Base-by-base conservation (phyloP, 2,113 vertebrate species). In the Montifringilla adamsi region DNA sequence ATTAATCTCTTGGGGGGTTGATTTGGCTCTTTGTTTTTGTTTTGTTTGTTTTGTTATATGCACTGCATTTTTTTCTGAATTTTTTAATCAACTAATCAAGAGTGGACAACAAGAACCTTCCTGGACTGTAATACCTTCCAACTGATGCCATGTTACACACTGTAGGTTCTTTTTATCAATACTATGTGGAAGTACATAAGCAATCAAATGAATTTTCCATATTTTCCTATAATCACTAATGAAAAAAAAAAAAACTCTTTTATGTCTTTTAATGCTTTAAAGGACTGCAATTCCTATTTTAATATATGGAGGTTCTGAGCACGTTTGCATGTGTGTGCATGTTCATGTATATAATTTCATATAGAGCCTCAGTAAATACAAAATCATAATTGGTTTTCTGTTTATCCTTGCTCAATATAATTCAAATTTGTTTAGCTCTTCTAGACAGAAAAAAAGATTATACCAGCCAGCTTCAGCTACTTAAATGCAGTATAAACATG, bases 21-120 rank as follows among this genome's bases (percentile, higher is more conserved):
- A 22, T 23, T 74, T 56, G 7, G 19, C 1, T 47, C 11, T 55
- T 83, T 55, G 27, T 2, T 26, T 22, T 53, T n/a, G 11, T 28
- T 16, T 46, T 49, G 20, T 14, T 59, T n/a, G 4, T 30, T 53
- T 59, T 31, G 24, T 46, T 49, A 4, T 14, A 39, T 39, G 10
- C 3, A 4, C 1, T 15, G 1, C 2, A 2, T 7, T 74, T 49
- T 70, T 27, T 60, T 56, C n/a, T 9, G 27, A 23, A 11, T 46
- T 55, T 84, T 74, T 74, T 2, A 26, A 27, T 30, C 7, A 39
- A 4, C 44, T 55, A 82, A 41, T 59, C 14, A 81, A 84, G 21
- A 55, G 13, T 17, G 5, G 24, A 43, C 58, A 76, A 59, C 7
- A 21, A 27, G 15, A 89, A 68, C 44, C 14, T 52, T 8, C 12